These are phyloP conservation scores for Sarcophaga peregrina DNA, from an alignment of 1,140 invertebrate species.

Conservation along the genomic window DNA sequence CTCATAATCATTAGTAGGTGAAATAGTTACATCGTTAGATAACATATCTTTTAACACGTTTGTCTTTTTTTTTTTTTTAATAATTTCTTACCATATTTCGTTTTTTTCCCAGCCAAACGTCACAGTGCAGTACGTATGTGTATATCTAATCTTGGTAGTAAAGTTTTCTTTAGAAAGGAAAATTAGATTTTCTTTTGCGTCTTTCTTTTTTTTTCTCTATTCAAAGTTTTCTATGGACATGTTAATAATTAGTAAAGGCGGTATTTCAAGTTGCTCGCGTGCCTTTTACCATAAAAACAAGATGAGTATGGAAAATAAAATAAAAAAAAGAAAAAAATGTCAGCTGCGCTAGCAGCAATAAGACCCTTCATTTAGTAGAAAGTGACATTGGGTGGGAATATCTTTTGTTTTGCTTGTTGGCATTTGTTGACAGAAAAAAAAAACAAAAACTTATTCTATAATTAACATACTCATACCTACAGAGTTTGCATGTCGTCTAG, in stretches of 20 bases:
- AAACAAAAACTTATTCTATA: neutral
- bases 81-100: too few species aligned
- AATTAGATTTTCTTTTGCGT: constrained; percentile 10
- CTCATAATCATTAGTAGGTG: too few species aligned
- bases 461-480: neutral
- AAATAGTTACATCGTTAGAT: neutral
- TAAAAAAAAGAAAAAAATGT: too few species aligned
- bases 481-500: neutral
- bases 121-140: too few species aligned
- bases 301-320: constrained; percentile 8
- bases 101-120: too few species aligned
- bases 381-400: constrained; percentile 18
- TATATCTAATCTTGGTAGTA: too few species aligned
- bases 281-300: constrained; percentile 19
- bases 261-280: constrained; percentile 25
- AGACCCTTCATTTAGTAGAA: constrained; percentile 26
- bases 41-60: neutral
- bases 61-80: neutral
- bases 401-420: neutral
- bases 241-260: constrained; percentile 9
- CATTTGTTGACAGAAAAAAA: neutral
- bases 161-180: neutral
- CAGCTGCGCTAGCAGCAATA: neutral
- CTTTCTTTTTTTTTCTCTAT: neutral
- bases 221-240: neutral